These are phyloP conservation scores for Cladorhizidae sp. DNA, from an alignment of 37 sponge, comb jelly and placozoan genomes.

Conservation along the genomic window DNA sequence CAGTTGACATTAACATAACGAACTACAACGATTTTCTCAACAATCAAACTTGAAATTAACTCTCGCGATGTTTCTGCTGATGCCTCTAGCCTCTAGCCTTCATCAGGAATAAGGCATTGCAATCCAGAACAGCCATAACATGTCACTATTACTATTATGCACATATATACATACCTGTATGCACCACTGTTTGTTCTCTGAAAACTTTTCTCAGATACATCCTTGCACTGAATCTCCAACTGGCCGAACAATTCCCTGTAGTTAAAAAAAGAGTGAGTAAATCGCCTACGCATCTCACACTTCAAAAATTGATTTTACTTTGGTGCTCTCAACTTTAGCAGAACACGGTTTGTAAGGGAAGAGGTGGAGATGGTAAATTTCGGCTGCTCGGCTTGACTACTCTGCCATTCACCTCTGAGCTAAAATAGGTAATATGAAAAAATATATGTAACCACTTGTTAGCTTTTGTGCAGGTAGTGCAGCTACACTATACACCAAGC, in stretches of 20 bases:
- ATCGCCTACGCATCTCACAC: background rate
- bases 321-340: conserved; percentile 51
- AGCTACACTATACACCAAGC: no score
- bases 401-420: conserved; percentile 41
- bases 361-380: conserved; percentile 35
- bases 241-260: conserved; percentile 7
- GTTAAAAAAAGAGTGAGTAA: background rate
- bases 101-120: background rate
- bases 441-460: background rate
- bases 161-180: background rate
- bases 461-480: background rate
- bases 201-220: background rate
- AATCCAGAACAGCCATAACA: background rate
- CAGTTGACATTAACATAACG: no score
- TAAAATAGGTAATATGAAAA: background rate
- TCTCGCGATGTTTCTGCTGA: background rate
- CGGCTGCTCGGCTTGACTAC: conserved; percentile 4
- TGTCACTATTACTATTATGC: background rate
- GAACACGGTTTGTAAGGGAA: conserved; percentile 1
- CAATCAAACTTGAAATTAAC: no score
- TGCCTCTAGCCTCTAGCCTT: no score
- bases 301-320: conserved; percentile 25
- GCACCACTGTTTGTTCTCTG: conserved; percentile 12
- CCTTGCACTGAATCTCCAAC: background rate
- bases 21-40: no score